Evolutionary conservation across 2,113 vertebrate species (phyloP).

Genomic region (Xenotilapia caudafasciata): DNA sequence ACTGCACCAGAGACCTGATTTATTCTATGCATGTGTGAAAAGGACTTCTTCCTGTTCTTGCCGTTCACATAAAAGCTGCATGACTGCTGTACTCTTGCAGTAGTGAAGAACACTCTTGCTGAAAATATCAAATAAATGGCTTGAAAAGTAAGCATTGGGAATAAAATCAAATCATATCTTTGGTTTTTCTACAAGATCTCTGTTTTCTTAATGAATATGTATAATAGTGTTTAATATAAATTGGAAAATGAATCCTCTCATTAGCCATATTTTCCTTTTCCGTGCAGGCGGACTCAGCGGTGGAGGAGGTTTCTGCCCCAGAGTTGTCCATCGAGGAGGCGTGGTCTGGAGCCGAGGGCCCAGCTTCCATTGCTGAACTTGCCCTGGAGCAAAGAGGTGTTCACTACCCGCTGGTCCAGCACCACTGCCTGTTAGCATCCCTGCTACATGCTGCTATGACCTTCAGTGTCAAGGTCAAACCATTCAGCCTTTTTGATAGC

Average conservation of each 20-base stretch:
- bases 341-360: constrained; percentile 83
- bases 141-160: not conserved
- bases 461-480: constrained; percentile 85
- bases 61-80: not conserved
- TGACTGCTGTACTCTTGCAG: not conserved
- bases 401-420: constrained; percentile 90
- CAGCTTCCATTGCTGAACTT: constrained; percentile 84
- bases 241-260: not conserved
- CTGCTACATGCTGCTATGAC: constrained; percentile 79
- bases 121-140: not conserved
- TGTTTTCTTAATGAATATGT: not conserved
- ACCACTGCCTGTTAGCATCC: constrained; percentile 85
- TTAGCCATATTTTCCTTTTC: not conserved
- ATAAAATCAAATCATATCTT: not conserved
- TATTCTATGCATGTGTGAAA: not conserved
- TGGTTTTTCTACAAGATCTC: not conserved
- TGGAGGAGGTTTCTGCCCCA: constrained; percentile 79
- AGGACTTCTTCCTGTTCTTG: not conserved
- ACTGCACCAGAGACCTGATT: not conserved
- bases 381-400: constrained; percentile 88
- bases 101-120: not conserved
- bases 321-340: constrained; percentile 83
- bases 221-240: not conserved
- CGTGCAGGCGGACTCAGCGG: constrained; percentile 79
- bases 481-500: constrained; percentile 88